These are phyloP conservation scores for Aplodontia rufa DNA, from an alignment of 2,113 vertebrate genomes.

Conservation along the genomic window DNA sequence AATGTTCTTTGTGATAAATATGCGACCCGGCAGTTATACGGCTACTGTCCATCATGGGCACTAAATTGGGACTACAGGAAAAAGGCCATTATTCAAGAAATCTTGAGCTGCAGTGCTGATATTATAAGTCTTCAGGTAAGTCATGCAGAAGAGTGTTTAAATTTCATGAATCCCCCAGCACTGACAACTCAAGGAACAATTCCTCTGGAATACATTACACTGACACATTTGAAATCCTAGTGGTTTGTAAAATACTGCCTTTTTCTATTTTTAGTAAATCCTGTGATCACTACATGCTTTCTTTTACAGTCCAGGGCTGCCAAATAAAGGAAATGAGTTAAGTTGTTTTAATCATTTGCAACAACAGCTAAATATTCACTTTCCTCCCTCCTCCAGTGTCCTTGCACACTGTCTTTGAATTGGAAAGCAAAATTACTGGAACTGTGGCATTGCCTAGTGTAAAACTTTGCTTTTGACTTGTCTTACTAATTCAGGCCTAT, in stretches of 20 bases:
- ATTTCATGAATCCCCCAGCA: neutral
- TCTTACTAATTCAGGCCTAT: neutral
- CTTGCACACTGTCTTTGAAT: neutral
- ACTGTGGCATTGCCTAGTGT: neutral
- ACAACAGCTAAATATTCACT: neutral
- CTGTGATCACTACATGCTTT: neutral
- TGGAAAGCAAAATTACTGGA: neutral
- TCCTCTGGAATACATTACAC: neutral
- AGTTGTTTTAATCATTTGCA: neutral
- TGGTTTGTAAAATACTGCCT: neutral
- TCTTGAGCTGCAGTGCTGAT: slow-evolving; percentile 95
- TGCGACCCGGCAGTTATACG: slow-evolving; percentile 97
- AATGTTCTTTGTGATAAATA: slow-evolving; percentile 99
- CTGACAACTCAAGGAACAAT: neutral
- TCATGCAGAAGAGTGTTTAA: slow-evolving; percentile 31
- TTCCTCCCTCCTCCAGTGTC: neutral
- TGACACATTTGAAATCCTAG: neutral
- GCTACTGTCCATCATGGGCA: slow-evolving; percentile 98
- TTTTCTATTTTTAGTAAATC: slow-evolving; percentile 8
- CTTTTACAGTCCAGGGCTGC: neutral
- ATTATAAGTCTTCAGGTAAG: slow-evolving; percentile 98
- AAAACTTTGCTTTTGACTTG: slow-evolving; percentile 27
- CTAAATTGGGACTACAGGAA: slow-evolving; percentile 99
- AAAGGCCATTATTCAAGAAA: slow-evolving; percentile 99
- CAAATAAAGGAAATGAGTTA: neutral